Evolutionary conservation across 2,797 vertebrate species (phyloP).

Genomic region (Pelochelys cantorii): DNA sequence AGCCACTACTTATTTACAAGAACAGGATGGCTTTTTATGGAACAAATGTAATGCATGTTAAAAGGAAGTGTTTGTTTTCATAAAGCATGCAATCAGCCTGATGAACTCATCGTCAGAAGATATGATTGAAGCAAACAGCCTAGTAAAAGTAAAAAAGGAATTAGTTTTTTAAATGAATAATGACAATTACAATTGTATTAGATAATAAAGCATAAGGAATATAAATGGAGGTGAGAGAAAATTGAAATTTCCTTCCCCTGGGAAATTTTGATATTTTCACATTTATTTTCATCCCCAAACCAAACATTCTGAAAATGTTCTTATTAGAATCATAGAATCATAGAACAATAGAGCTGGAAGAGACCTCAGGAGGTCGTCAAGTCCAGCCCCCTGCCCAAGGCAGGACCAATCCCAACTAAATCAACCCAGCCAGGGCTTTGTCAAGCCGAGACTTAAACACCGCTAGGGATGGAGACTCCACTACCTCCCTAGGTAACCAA

Average conservation of each 20-base stretch:
- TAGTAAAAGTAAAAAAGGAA: background rate
- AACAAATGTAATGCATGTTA: background rate
- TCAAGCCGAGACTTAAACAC: too few relatives aligned
- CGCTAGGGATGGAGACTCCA: too few relatives aligned
- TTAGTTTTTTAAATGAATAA: rapidly evolving
- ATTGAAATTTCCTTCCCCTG: rapidly evolving
- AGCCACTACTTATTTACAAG: background rate
- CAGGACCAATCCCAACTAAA: too few relatives aligned
- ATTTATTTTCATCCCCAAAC: background rate
- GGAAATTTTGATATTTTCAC: background rate
- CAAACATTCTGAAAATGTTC: background rate
- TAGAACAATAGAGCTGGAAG: too few relatives aligned
- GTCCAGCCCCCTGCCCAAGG: too few relatives aligned
- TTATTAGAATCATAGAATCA: too few relatives aligned
- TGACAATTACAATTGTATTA: background rate
- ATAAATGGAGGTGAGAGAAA: background rate
- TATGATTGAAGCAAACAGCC: rapidly evolving
- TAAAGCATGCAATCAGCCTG: background rate
- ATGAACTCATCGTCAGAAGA: rapidly evolving
- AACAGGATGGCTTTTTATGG: background rate
- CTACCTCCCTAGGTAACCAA: too few relatives aligned
- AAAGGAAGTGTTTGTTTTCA: background rate
- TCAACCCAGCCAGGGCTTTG: too few relatives aligned
- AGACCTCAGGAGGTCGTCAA: too few relatives aligned
- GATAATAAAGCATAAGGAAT: background rate